Evolutionary conservation across 1,140 invertebrate species (phyloP).

Genomic region (Neodiprion pinetum): DNA sequence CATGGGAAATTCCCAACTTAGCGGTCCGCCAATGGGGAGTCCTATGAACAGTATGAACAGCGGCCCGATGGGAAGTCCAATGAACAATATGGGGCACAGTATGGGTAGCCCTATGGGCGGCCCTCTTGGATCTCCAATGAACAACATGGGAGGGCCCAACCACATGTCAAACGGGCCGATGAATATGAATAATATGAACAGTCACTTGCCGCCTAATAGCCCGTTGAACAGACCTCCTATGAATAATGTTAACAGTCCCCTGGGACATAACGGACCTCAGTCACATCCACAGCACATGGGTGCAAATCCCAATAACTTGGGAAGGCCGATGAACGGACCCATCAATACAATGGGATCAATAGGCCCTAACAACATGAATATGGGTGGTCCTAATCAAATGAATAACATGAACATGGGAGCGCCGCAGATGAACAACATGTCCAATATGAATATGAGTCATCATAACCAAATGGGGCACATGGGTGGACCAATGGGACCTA

Average conservation of each 20-base stretch:
- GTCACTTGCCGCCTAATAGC: slow-evolving; percentile 58
- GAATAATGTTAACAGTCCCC: slow-evolving; percentile 58
- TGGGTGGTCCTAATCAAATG: slow-evolving; percentile 56
- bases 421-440: slow-evolving; percentile 63
- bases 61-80: slow-evolving; percentile 69
- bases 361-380: slow-evolving; percentile 59
- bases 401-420: slow-evolving; percentile 64
- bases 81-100: slow-evolving; percentile 60
- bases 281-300: slow-evolving; percentile 67
- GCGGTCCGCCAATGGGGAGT: slow-evolving; percentile 74
- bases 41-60: slow-evolving; percentile 73
- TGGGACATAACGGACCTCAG: slow-evolving; percentile 62
- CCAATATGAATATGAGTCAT: slow-evolving; percentile 65
- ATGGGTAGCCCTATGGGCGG: slow-evolving; percentile 61
- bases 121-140: slow-evolving; percentile 58
- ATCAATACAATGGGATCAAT: slow-evolving; percentile 69
- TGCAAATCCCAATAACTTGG: slow-evolving; percentile 60
- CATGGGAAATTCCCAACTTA: slow-evolving; percentile 74
- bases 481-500: slow-evolving; percentile 66
- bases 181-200: slow-evolving; percentile 61
- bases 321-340: slow-evolving; percentile 67
- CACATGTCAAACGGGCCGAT: slow-evolving; percentile 58
- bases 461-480: slow-evolving; percentile 66
- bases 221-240: slow-evolving; percentile 56
- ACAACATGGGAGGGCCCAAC: slow-evolving; percentile 55